Evolutionary conservation across 1,140 invertebrate genomes (phyloP).

Genomic region (Sminthurides bifidus): DNA sequence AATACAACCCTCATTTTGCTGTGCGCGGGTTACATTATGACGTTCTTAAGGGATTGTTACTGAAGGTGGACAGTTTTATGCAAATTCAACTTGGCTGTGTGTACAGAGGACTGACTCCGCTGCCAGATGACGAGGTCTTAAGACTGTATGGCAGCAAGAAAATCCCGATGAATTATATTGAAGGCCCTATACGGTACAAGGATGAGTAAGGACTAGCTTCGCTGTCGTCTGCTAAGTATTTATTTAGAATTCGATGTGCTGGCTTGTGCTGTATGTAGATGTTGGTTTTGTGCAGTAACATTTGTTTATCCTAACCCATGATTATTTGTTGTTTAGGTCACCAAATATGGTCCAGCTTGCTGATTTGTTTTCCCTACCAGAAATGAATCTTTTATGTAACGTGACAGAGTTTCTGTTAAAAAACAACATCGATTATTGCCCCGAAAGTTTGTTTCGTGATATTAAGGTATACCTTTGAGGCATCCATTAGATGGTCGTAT

Average conservation of each 20-base stretch:
- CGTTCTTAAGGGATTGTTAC: conserved; percentile 82
- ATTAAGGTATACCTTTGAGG: conserved; percentile 62
- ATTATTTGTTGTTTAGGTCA: conserved; percentile 35
- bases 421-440: conserved; percentile 84
- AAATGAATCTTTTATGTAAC: conserved; percentile 86
- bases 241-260: background rate
- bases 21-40: conserved; percentile 69
- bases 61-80: conserved; percentile 91
- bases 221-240: background rate
- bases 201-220: conserved; percentile 8
- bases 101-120: conserved; percentile 69
- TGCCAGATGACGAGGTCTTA: conserved; percentile 74
- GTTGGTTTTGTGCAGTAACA: background rate
- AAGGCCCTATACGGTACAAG: conserved; percentile 5
- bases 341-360: conserved; percentile 85
- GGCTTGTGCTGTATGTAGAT: background rate
- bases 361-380: conserved; percentile 93
- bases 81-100: conserved; percentile 92
- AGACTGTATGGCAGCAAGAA: conserved; percentile 73
- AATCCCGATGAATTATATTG: conserved; percentile 51
- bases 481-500: background rate
- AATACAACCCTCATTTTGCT: conserved; percentile 51
- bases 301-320: background rate
- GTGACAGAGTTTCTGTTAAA: conserved; percentile 83
- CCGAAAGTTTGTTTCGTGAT: conserved; percentile 89